Conservation (phyloP, 2,888 invertebrate genomes). For the Plebejus anna region DNA sequence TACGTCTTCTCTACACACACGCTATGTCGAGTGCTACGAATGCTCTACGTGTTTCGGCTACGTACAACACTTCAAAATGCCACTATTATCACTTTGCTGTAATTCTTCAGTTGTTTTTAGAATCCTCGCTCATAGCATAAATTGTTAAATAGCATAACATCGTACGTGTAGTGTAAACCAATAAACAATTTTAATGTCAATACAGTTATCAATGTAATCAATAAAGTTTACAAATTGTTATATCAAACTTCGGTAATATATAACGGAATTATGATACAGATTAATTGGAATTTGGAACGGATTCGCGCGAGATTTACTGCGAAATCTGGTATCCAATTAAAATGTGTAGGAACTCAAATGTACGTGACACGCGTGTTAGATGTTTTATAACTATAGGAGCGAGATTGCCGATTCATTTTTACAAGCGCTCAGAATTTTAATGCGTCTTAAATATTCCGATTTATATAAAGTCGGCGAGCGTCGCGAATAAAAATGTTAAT, state of each 20-base stretch:
- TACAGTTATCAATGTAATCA: neutral
- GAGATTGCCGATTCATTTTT: slow-evolving; percentile 16
- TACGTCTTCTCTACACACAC: no score
- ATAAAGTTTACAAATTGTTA: slow-evolving; percentile 3
- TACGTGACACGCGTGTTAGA: slow-evolving; percentile 15
- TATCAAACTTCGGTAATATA: slow-evolving; percentile 3
- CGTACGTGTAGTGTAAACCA: neutral
- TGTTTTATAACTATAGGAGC: neutral
- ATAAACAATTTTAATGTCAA: neutral
- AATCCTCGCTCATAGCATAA: neutral
- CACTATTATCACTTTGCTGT: no score
- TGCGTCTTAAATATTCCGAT: slow-evolving; percentile 18
- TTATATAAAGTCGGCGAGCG: neutral
- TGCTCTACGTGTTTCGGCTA: no score
- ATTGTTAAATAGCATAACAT: neutral
- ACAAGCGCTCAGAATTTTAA: slow-evolving; percentile 19
- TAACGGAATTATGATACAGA: neutral
- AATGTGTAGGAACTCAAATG: neutral
- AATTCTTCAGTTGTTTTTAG: neutral
- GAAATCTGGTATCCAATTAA: slow-evolving; percentile 11
- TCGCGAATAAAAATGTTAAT: slow-evolving; percentile 12
- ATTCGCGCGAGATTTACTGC: slow-evolving; percentile 3
- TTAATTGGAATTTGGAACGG: neutral
- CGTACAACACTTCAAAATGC: no score
- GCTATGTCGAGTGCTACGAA: no score